These are phyloP conservation scores for Trypoxylus dichotomus DNA, from an alignment of 1,140 invertebrate genomes.

Conservation along the genomic window DNA sequence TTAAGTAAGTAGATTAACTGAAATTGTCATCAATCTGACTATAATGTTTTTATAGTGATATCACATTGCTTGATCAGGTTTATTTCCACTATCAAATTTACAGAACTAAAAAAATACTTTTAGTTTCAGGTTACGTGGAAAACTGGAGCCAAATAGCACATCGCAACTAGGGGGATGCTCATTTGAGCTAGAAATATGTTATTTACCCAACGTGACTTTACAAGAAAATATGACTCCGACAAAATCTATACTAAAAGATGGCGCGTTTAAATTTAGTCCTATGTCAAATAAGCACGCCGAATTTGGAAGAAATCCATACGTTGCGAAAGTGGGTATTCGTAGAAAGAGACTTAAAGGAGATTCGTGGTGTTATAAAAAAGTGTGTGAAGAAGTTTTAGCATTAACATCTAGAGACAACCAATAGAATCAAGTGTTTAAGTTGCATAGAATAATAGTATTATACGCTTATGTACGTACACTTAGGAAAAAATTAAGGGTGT, in stretches of 20 bases:
- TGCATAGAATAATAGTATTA: not conserved
- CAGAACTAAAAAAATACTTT: not conserved
- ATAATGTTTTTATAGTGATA: too few species aligned
- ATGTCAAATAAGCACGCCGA: not conserved
- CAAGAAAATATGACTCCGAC: slow-evolving; percentile 35
- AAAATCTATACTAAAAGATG: slow-evolving; percentile 43
- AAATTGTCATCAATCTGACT: too few species aligned
- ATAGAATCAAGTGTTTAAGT: slow-evolving; percentile 44
- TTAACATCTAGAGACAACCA: slow-evolving; percentile 56
- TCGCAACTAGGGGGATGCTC: slow-evolving; percentile 59
- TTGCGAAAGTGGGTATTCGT: slow-evolving; percentile 66
- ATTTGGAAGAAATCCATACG: not conserved
- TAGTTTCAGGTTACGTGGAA: slow-evolving; percentile 69
- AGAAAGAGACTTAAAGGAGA: slow-evolving; percentile 81
- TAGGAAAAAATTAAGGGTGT: not conserved
- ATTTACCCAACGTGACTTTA: slow-evolving; percentile 54
- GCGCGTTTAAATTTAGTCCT: slow-evolving; percentile 38
- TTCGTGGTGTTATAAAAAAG: slow-evolving; percentile 82
- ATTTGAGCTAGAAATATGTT: slow-evolving; percentile 83
- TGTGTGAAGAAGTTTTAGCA: slow-evolving; percentile 81
- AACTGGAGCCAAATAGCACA: slow-evolving; percentile 53
- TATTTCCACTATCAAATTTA: too few species aligned
- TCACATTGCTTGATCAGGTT: too few species aligned
- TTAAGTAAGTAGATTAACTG: too few species aligned
- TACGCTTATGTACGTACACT: too few species aligned